These are phyloP conservation scores for Horisme vitalbata DNA, from an alignment of 2,888 invertebrate genomes.

Conservation along the genomic window DNA sequence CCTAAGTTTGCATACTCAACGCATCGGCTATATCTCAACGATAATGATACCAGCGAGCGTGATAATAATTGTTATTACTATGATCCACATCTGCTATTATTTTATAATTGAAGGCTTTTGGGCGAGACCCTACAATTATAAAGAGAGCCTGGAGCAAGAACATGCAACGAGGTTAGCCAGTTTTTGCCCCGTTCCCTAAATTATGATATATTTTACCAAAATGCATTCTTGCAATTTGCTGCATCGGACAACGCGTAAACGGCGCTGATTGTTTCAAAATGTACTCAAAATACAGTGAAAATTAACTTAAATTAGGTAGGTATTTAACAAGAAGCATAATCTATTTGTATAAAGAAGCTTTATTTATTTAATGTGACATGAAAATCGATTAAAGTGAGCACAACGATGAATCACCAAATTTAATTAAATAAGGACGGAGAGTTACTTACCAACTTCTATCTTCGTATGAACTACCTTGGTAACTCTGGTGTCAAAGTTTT, in stretches of 20 bases:
- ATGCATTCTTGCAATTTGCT: slow-evolving; percentile 47
- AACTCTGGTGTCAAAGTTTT: no score
- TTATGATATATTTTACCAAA: slow-evolving; percentile 68
- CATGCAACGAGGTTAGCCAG: slow-evolving; percentile 72
- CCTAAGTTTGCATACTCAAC: slow-evolving; percentile 71
- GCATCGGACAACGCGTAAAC: slow-evolving; percentile 26
- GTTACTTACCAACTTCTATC: no score
- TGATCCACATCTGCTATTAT: slow-evolving; percentile 82
- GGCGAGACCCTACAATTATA: slow-evolving; percentile 82
- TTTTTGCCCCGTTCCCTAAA: slow-evolving; percentile 72
- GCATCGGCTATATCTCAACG: slow-evolving; percentile 75
- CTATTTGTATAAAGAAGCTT: no score
- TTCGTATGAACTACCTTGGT: no score
- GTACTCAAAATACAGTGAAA: neutral
- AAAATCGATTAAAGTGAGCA: no score
- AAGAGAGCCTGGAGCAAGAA: slow-evolving; percentile 76
- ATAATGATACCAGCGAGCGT: slow-evolving; percentile 79
- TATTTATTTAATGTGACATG: no score
- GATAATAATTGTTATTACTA: slow-evolving; percentile 84
- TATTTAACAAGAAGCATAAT: no score
- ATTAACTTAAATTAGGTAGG: no score
- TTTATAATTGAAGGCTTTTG: slow-evolving; percentile 82
- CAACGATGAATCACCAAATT: no score
- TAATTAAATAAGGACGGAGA: no score
- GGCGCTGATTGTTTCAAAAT: slow-evolving; percentile 3